Percentiles rank a stretch among this genome's conserved stretches.
Conservation (phyloP, 2,888 invertebrate species). For the Callimorpha dominula region DNA sequence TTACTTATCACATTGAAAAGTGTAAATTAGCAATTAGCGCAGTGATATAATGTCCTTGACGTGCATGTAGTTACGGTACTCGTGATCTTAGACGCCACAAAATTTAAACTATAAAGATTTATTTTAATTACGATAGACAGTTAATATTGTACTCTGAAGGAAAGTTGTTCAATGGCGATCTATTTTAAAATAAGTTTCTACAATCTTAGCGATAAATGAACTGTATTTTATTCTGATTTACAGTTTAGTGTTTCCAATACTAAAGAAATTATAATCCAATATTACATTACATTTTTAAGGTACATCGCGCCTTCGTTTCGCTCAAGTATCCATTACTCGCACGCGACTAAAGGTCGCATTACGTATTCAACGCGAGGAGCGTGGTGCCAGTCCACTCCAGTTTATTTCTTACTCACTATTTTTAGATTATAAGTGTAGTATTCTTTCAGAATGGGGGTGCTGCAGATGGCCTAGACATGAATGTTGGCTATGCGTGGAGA, state of each 20-base stretch:
- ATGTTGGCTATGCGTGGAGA: conserved; percentile 97
- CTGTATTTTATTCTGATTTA: background rate
- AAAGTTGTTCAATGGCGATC: background rate
- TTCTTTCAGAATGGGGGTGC: conserved; percentile 94
- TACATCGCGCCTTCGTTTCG: conserved; percentile 23
- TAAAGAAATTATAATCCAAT: conserved; percentile 15
- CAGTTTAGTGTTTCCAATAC: background rate
- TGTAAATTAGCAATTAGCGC: background rate
- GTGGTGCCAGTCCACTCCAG: conserved; percentile 39
- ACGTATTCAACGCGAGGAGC: conserved; percentile 42
- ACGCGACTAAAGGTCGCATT: conserved; percentile 43
- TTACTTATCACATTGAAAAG: too few species aligned
- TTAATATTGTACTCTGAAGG: background rate
- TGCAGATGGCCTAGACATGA: conserved; percentile 98
- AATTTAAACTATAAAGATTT: background rate
- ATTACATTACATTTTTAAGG: conserved; percentile 21
- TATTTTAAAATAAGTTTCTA: background rate
- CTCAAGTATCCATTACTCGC: conserved; percentile 47
- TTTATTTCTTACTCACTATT: conserved; percentile 37
- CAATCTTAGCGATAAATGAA: background rate
- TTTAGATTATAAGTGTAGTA: conserved; percentile 38
- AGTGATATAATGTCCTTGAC: background rate
- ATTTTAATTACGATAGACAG: background rate
- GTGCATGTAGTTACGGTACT: background rate
- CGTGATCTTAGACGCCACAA: background rate